These are phyloP conservation scores for Ceratina calcarata DNA, from an alignment of 1,140 invertebrate species.

Conservation along the genomic window DNA sequence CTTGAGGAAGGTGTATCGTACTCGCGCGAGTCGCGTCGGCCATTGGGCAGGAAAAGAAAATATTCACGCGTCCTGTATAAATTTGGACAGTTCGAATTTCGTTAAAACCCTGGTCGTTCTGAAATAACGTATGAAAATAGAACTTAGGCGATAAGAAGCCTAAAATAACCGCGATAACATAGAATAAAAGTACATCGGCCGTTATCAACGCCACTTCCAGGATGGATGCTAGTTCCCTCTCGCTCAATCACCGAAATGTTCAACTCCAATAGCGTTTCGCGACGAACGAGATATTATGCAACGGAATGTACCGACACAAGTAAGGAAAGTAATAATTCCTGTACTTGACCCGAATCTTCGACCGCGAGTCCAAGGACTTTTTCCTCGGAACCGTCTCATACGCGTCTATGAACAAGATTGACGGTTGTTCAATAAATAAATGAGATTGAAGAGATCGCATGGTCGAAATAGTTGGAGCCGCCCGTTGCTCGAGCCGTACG, in stretches of 20 bases:
- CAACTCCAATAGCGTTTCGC: neutral
- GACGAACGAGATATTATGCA: constrained; percentile 10
- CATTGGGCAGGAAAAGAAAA: constrained; percentile 24
- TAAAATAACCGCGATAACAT: neutral
- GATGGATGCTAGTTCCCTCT: neutral
- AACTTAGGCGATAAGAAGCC: neutral
- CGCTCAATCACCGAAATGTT: neutral
- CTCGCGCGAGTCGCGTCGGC: neutral
- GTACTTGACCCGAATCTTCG: constrained; percentile 42
- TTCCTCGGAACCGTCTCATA: neutral
- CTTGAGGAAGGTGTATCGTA: neutral
- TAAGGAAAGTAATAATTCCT: constrained; percentile 31
- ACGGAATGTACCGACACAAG: constrained; percentile 18
- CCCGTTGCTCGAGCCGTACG: constrained; percentile 51
- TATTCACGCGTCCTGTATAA: neutral
- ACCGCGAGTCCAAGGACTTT: constrained; percentile 14
- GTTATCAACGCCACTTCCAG: too few relatives aligned
- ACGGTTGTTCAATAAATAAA: neutral
- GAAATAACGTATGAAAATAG: neutral
- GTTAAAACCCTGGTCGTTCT: too few relatives aligned
- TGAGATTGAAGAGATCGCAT: constrained; percentile 31
- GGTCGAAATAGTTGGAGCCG: constrained; percentile 41
- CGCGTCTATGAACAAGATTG: constrained; percentile 32
- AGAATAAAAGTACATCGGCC: neutral
- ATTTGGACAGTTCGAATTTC: too few relatives aligned